Evolutionary conservation across 2,113 vertebrate species (phyloP), one percentile per base, ranked within the genome.

Genomic region (Paradisaea rubra): DNA sequence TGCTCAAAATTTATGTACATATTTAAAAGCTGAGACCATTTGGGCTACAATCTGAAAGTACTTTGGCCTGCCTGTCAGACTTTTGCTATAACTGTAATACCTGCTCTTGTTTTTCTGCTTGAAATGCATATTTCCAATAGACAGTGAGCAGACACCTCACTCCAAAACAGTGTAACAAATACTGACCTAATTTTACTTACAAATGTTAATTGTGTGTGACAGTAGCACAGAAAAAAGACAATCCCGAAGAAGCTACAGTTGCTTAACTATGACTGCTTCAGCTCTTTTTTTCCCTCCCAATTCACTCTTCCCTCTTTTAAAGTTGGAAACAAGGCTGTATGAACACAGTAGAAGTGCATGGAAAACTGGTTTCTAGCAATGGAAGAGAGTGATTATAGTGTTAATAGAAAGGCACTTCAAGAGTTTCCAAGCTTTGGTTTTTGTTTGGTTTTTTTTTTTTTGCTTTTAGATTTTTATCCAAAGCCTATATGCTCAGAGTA

Each of bases 161-260:
- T 49, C 57, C 70, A 88, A 92, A 66, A 89, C 39, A 61, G 50
- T 89, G 61, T 87, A 92, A 31, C 73, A 92, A 92, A 91, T 70
- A 95, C 33, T 77, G 74, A 83, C 78, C 92, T 66, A 81, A 73
- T 74, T 94, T 77, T 92, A 70, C n/a, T 69, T 65, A 63, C 83
- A 81, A 86, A 85, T 64, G 27, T 91, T 91, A 89, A 93, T 66
- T 6, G 8, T 60, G 83, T 81, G 30, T 80, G 69, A 94, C 14
- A 22, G 68, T 16, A 0, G 5, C 71, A 68, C 71, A 79, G 83
- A 65, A 90, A 72, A 83, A 33, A 87, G n/a, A 65, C 45, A 60
- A 33, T 79, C 50, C 45, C 86, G 71, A 93, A 61, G 77, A 96
- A 68, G 35, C 23, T 61, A 47, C 28, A 72, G 33, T 60, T 79